Conservation (phyloP, 2,113 vertebrate genomes). For the Ginglymostoma cirratum region DNA sequence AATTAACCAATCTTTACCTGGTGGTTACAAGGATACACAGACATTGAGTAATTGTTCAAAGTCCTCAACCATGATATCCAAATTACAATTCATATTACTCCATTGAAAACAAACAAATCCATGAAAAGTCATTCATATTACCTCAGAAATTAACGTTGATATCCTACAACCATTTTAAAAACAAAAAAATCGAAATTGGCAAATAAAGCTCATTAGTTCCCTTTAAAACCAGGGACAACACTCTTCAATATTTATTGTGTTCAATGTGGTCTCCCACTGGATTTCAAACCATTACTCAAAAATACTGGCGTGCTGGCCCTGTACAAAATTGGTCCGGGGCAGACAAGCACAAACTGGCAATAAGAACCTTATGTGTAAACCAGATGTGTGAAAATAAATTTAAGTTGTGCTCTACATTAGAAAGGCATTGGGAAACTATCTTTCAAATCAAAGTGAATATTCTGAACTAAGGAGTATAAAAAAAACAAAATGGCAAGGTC, state of each 20-base stretch:
- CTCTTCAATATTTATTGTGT: conserved; percentile 23
- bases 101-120: conserved; percentile 20
- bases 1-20: conserved; percentile 12
- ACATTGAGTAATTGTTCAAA: conserved; percentile 7
- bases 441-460: conserved; percentile 26
- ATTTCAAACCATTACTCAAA: conserved; percentile 3
- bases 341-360: conserved; percentile 27
- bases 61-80: conserved; percentile 30
- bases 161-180: not conserved
- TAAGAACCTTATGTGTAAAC: conserved; percentile 9
- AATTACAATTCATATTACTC: not conserved
- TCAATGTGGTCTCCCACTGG: conserved; percentile 27
- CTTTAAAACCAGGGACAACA: conserved; percentile 33
- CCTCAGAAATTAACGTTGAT: conserved; percentile 20
- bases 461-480: not conserved
- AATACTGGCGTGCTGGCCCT: conserved; percentile 4
- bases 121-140: conserved; percentile 20
- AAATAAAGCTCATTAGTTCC: not conserved
- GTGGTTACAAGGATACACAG: not conserved
- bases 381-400: not conserved
- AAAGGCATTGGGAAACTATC: not conserved
- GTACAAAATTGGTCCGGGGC: conserved; percentile 28
- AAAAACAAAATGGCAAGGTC: not conserved
- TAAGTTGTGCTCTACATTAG: conserved; percentile 26
- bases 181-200: not conserved